Conservation (phyloP, 2,113 vertebrate genomes). For the Hemiprocne comata region DNA sequence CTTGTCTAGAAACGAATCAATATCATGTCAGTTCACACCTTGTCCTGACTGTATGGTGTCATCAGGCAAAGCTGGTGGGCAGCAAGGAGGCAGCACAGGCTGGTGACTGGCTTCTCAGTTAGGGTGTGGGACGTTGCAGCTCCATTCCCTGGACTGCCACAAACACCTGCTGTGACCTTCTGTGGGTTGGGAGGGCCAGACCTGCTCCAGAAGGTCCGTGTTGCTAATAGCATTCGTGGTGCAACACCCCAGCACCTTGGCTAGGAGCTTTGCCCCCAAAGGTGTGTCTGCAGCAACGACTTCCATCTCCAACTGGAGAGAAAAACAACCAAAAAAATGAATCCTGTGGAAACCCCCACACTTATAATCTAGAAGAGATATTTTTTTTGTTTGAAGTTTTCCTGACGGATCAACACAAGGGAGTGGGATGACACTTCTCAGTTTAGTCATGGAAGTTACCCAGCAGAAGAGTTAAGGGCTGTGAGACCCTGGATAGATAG, state of each 20-base stretch:
- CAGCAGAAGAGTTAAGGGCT: not conserved
- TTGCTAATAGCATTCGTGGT: rapidly evolving
- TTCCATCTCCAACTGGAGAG: not conserved
- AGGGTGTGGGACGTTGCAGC: rapidly evolving
- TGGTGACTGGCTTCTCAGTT: not conserved
- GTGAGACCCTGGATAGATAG: not conserved
- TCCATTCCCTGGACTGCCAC: not conserved
- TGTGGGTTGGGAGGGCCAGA: not conserved
- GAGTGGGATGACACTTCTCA: not conserved
- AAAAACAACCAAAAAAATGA: no score
- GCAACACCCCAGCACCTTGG: not conserved
- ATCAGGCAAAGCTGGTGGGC: not conserved
- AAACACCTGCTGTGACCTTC: not conserved
- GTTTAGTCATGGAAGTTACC: not conserved
- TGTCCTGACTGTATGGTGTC: not conserved
- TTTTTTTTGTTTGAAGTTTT: not conserved
- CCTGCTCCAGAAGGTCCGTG: not conserved
- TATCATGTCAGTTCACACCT: not conserved
- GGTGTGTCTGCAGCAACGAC: not conserved
- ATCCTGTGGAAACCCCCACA: not conserved
- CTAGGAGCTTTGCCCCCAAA: not conserved
- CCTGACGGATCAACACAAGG: not conserved
- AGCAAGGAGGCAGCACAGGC: rapidly evolving
- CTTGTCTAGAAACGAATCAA: not conserved
- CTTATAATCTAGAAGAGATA: not conserved